Conservation (phyloP, 1,140 invertebrate species). For the Bombus fervidus region DNA sequence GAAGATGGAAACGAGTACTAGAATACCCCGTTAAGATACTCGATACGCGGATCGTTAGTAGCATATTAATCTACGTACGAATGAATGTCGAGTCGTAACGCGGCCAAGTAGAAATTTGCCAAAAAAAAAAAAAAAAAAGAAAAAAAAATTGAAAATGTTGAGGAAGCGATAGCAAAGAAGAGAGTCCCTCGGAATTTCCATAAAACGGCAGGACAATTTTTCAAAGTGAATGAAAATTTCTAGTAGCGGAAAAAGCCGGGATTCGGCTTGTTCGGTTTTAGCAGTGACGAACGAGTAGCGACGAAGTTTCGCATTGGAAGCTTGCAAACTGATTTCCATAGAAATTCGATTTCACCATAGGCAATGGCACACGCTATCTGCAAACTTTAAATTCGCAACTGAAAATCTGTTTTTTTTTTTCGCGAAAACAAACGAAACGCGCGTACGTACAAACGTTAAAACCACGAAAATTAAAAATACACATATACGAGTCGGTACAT, state of each 20-base stretch:
- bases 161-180: no score
- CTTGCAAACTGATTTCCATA: constrained; percentile 42
- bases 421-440: no score
- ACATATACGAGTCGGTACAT: no score
- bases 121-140: not conserved
- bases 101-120: not conserved
- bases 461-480: no score
- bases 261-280: not conserved
- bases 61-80: no score
- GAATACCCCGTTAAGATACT: no score
- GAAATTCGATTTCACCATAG: constrained; percentile 35
- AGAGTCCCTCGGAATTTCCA: not conserved
- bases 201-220: constrained; percentile 5
- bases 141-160: not conserved
- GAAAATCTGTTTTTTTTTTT: not conserved
- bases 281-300: not conserved
- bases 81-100: not conserved
- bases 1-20: no score
- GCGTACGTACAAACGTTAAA: no score
- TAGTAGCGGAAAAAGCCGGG: not conserved
- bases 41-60: no score
- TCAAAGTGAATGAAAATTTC: constrained; percentile 11
- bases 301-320: constrained; percentile 16
- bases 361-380: not conserved
- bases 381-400: not conserved